These are phyloP conservation scores for Argynnis bischoffii DNA, from an alignment of 2,888 invertebrate species.

Conservation along the genomic window DNA sequence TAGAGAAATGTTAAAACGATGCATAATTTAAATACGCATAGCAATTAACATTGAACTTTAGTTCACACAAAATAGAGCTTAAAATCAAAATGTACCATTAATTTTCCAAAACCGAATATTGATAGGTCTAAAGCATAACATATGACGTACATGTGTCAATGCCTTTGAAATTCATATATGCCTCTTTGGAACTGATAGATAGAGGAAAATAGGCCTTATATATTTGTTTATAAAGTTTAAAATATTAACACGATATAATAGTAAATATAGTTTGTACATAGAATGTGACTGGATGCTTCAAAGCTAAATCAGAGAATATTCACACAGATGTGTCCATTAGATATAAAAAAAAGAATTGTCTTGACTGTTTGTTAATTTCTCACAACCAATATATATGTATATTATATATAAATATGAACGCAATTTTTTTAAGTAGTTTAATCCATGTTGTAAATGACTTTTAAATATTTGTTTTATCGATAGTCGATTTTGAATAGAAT, in stretches of 20 bases:
- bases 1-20: not conserved
- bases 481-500: too few relatives aligned
- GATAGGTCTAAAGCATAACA: slow-evolving; percentile 33
- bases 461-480: not conserved
- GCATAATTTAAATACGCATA: too few relatives aligned
- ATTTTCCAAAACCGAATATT: slow-evolving; percentile 28
- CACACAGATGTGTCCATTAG: slow-evolving; percentile 14
- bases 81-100: not conserved
- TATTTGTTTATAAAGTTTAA: not conserved
- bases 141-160: slow-evolving; percentile 33
- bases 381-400: too few relatives aligned
- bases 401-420: too few relatives aligned
- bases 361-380: too few relatives aligned
- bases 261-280: slow-evolving; percentile 32
- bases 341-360: too few relatives aligned
- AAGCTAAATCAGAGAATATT: slow-evolving; percentile 31
- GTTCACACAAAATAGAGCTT: not conserved
- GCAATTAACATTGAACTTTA: not conserved
- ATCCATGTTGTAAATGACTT: too few relatives aligned
- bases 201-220: slow-evolving; percentile 16
- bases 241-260: slow-evolving; percentile 4
- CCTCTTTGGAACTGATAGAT: slow-evolving; percentile 19
- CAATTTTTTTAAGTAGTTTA: too few relatives aligned
- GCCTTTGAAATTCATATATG: slow-evolving; percentile 30
- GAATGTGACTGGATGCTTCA: slow-evolving; percentile 30